A percentile compares a stretch with the other conserved stretches of the same genome.
phyloP scores from a whole-genome alignment of 2,888 invertebrate species.

The Eupithecia dodoneata region DNA sequence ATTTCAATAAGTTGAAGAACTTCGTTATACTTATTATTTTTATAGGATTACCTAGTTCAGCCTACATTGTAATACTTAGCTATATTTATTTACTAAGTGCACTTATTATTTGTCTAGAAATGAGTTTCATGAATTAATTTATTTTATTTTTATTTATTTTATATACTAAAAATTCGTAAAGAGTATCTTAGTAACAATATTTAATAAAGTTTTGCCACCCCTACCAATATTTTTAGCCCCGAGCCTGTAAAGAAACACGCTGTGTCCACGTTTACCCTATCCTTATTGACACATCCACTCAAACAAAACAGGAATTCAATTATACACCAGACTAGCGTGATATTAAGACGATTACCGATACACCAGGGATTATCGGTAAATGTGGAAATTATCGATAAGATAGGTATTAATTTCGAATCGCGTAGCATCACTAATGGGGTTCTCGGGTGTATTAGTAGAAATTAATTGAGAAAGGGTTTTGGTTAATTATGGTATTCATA shows the following conservation, averaged over 20 bases:
- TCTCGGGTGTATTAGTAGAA: conserved; percentile 17
- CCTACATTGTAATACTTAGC: too few relatives aligned
- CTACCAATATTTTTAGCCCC: conserved; percentile 23
- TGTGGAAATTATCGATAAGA: background rate
- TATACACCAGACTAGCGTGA: conserved; percentile 54
- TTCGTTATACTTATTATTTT: too few relatives aligned
- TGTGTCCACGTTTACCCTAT: conserved; percentile 50
- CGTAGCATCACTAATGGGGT: conserved; percentile 30
- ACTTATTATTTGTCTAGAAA: too few relatives aligned
- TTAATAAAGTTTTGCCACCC: conserved; percentile 9
- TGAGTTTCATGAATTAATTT: too few relatives aligned
- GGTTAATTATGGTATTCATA: background rate
- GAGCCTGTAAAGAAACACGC: conserved; percentile 38
- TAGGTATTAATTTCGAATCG: conserved; percentile 35
- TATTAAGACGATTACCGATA: conserved; percentile 45
- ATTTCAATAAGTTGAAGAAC: too few relatives aligned
- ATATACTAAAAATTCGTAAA: background rate
- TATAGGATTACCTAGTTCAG: too few relatives aligned
- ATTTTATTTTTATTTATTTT: too few relatives aligned
- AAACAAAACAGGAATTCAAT: conserved; percentile 73
- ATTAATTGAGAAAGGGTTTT: conserved; percentile 17
- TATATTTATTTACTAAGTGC: too few relatives aligned
- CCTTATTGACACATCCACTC: conserved; percentile 69
- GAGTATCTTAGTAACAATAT: background rate
- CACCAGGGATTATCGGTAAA: conserved; percentile 8